A percentile compares a stretch with the other conserved stretches of the same genome.
Conservation (phyloP, 2,797 vertebrate species). For the Alcedo atthis region DNA sequence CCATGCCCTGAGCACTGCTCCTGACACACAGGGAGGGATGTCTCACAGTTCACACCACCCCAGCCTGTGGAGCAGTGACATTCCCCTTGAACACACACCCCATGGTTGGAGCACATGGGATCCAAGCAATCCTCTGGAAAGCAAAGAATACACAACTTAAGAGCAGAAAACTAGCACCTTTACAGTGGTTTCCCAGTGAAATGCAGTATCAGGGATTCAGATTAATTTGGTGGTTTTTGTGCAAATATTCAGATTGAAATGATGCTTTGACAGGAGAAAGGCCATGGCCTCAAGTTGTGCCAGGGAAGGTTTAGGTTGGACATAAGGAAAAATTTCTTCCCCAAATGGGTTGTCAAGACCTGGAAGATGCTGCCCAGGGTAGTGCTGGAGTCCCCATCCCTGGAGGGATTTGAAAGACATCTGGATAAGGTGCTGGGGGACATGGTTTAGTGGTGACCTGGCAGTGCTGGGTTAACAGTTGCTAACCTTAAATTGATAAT, state of each 20-base stretch:
- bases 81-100: constrained; percentile 91
- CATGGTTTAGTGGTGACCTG: background rate
- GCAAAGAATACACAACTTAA: background rate
- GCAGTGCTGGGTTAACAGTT: background rate
- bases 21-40: constrained; percentile 89
- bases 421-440: background rate
- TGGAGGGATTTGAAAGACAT: background rate
- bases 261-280: background rate
- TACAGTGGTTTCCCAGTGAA: background rate
- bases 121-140: constrained; percentile 90
- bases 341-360: background rate
- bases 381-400: background rate
- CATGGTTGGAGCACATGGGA: constrained; percentile 89
- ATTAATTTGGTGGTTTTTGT: background rate
- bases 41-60: constrained; percentile 91
- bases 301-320: background rate
- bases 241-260: background rate
- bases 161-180: background rate
- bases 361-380: background rate
- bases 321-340: background rate
- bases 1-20: constrained; percentile 94
- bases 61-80: constrained; percentile 93
- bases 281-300: background rate
- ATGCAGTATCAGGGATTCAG: background rate
- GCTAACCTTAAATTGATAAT: background rate